Evolutionary conservation across 2,113 vertebrate species (phyloP).

Genomic region (human): DNA sequence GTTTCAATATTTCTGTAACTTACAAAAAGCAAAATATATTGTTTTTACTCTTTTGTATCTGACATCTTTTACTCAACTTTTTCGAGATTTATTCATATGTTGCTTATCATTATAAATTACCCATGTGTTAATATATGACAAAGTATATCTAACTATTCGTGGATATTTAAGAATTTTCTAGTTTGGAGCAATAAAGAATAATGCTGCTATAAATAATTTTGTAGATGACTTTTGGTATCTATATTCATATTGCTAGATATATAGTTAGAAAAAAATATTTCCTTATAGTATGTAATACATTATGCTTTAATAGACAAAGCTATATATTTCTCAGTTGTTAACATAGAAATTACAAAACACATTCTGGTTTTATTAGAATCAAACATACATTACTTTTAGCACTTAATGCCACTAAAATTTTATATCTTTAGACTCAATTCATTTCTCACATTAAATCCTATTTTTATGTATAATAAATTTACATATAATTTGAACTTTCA

Average conservation of each 20-base stretch:
- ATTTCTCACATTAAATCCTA: neutral
- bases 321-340: neutral
- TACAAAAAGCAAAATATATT: conserved; percentile 18
- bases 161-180: neutral
- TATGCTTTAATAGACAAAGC: neutral
- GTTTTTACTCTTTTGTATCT: neutral
- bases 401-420: neutral
- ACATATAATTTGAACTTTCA: neutral
- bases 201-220: neutral
- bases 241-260: neutral
- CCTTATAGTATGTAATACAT: neutral
- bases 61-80: neutral
- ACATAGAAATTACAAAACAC: neutral
- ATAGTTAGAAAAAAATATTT: neutral
- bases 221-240: neutral
- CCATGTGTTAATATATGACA: neutral
- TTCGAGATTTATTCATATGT: neutral
- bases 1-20: neutral
- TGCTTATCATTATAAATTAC: neutral
- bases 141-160: neutral
- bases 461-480: neutral
- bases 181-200: neutral
- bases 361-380: neutral
- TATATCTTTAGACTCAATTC: neutral
- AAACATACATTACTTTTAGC: neutral